Evolutionary conservation across 2,888 invertebrate genomes (phyloP), one percentile per base, ranked within the genome.

Genomic region (Drosophila ezoana): DNA sequence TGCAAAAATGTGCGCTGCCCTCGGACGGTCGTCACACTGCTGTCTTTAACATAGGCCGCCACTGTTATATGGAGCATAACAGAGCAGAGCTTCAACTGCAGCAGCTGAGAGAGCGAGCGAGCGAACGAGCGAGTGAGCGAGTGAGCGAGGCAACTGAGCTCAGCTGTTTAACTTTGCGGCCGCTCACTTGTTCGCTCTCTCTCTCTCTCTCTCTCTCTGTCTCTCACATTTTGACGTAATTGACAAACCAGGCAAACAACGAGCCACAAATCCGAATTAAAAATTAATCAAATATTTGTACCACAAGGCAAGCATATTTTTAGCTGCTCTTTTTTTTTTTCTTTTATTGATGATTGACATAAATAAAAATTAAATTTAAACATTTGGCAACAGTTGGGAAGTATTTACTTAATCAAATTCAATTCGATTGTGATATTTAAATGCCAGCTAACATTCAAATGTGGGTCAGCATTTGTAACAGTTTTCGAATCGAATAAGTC

Each of bases 1-100:
- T 90, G 89, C 89, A 89, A 85, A 90, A 89, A 80, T 79, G 8
- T 78, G 67, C 69, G 52, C 64, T 71, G 64, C 70, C 64, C 65
- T 65, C 59, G 18, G 52, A 65, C 40, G 43, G 51, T 32, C 60
- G 47, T 44, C 11, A 43, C 53, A 43, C 52, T 56, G 35, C 75
- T 76, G 70, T 49, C 52, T 40, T 53, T 79, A 85, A 81, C 79
- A 81, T 73, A 54, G 58, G 37, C 54, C 61, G 65, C 9, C 54
- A 10, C 75, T 76, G 76, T 76, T 64, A 87, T 80, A 76, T 81
- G 62, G 71, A 23, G 18, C 54, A 35, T 59, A 53, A 71, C 58
- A 65, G 72, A 20, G 9, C n/a, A 18, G 23, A 40, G 35, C 28
- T 23, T 37, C 37, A 51, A 45, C 11, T 2, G 18, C 16, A 65